Percentiles rank a stretch among this genome's conserved stretches.
phyloP scores from a whole-genome alignment of 2,797 vertebrate genomes.

The Argentina silus region DNA sequence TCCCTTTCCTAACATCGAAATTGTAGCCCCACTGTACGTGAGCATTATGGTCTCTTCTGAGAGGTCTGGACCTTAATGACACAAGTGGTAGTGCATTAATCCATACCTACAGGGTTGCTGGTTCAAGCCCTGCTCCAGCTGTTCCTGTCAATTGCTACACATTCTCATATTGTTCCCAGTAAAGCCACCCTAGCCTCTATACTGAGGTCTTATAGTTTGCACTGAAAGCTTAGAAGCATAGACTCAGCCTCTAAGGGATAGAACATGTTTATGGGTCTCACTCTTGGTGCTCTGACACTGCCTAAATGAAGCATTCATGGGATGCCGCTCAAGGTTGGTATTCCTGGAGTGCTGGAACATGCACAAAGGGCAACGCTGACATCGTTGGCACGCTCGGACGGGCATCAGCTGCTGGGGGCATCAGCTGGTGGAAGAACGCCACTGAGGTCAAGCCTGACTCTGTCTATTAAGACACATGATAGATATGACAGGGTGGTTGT shows the following conservation, averaged over 20 bases:
- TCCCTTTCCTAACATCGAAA: background rate
- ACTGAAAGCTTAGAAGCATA: no score
- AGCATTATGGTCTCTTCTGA: background rate
- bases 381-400: constrained; percentile 56
- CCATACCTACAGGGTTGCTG: no score
- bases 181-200: no score
- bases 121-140: no score
- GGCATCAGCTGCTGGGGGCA: constrained; percentile 61
- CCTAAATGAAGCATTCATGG: constrained; percentile 15
- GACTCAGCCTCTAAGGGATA: no score
- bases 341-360: constrained; percentile 47
- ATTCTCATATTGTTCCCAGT: no score
- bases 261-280: no score
- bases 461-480: background rate
- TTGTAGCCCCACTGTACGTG: background rate
- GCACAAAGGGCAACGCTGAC: constrained; percentile 53
- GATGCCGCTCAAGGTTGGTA: constrained; percentile 19
- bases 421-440: constrained; percentile 60
- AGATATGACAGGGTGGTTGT: background rate
- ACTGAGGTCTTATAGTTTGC: no score
- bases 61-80: no score
- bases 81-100: no score
- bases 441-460: constrained; percentile 53
- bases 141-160: no score
- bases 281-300: no score